A percentile compares a stretch with the other conserved stretches of the same genome.
Conservation (phyloP, 2,888 invertebrate genomes). For the Lasiommata megera region DNA sequence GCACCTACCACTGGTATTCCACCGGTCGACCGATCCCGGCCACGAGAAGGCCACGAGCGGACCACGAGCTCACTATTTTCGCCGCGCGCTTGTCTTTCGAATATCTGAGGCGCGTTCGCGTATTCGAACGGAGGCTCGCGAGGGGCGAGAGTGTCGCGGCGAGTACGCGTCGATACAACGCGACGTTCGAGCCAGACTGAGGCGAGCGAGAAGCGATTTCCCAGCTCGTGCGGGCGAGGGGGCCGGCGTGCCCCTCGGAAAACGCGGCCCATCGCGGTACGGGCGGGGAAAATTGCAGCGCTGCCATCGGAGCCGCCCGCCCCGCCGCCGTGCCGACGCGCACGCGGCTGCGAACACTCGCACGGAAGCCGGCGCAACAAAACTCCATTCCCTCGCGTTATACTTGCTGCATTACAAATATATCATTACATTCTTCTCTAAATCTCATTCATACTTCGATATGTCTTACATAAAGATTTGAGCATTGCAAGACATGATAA, state of each 20-base stretch:
- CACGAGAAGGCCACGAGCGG: slow-evolving; percentile 5
- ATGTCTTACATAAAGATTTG: background rate
- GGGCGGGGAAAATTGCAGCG: slow-evolving; percentile 73
- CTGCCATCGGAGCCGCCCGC: slow-evolving; percentile 44
- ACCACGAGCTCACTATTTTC: slow-evolving; percentile 75
- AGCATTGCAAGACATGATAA: background rate
- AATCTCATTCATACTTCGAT: background rate
- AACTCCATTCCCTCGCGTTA: background rate
- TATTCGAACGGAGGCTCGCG: slow-evolving; percentile 50
- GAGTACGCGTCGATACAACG: slow-evolving; percentile 66
- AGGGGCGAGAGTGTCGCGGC: slow-evolving; percentile 57
- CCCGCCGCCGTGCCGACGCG: slow-evolving; percentile 37
- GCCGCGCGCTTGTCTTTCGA: slow-evolving; percentile 60
- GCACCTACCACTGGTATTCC: slow-evolving; percentile 49
- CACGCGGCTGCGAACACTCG: slow-evolving; percentile 4
- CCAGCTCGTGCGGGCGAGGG: slow-evolving; percentile 67
- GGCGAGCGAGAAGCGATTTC: slow-evolving; percentile 70
- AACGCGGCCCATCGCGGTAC: slow-evolving; percentile 60
- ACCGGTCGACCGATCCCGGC: slow-evolving; percentile 59
- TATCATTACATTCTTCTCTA: no score
- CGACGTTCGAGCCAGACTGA: slow-evolving; percentile 77
- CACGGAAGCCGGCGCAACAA: background rate
- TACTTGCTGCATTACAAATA: background rate
- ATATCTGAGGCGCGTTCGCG: slow-evolving; percentile 45
- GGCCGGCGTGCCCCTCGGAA: slow-evolving; percentile 74